Base-by-base conservation (phyloP, 1,140 invertebrate species). In the Saccostrea echinata region DNA sequence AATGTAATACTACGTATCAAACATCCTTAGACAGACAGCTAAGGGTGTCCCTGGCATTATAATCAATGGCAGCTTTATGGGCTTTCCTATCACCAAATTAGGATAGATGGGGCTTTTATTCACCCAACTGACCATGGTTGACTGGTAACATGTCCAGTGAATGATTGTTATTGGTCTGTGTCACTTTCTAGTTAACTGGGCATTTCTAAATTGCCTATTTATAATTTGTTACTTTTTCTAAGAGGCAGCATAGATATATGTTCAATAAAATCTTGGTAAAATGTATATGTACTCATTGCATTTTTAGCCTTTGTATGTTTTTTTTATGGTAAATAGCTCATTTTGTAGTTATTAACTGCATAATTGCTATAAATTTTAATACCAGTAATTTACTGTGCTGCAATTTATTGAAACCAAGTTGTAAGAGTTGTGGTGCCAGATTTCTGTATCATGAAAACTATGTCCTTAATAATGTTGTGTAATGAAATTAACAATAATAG, bases 41-140 rank as follows among this genome's bases (percentile, higher is more conserved):
- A 33, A 30, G 68, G 68, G 68, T 76, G 68, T 76, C 68, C 68
- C 16, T 11, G 27, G 27, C 68, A 76, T 76, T 76, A 33, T 76
- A 33, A 76, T 33, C 27, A 33, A 13, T 76, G 68, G 27, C 68
- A 76, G 27, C 24, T 76, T 30, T 76, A 76, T 30, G 27, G n/a
- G 27, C 11, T 33, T 27, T 30, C 68, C 68, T 76, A 76, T 76
- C 68, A 76, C 68, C 24, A 11, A 71, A 71, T 30, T 71, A 76
- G 16, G 68, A 76, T 76, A 76, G 27, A 76, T 76, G 30, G 68
- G 68, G 24, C 30, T 8, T 27, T 16, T 27, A 76, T 30, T 76
- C 68, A 12, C 68, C 27, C 12, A 76, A 27, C 27, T 76, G 68
- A 76, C 68, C 68, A 76, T 30, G 64, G 24, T 76, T 30, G 27